Base-by-base conservation (phyloP, 1,140 invertebrate genomes). In the Akabosia matsudoensis region DNA sequence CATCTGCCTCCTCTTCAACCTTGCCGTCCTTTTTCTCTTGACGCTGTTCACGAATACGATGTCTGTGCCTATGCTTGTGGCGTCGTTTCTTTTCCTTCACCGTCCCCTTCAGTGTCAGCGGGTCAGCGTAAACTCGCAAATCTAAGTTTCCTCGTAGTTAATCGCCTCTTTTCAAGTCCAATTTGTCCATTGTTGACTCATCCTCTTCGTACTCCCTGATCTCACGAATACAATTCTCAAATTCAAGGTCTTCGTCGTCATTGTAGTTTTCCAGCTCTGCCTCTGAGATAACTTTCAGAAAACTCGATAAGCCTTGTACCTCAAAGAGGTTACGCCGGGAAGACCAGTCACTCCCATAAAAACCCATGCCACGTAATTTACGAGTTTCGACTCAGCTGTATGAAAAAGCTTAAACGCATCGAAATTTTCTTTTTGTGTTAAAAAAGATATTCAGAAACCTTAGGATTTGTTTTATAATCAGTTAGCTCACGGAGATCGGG, bases 351-450 rank as follows among this genome's bases (percentile, higher is more conserved):
- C 37, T 34, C 73, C 79, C 0, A 70, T 24, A 61, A 75, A 79
- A 37, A 79, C 61, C 79, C 79, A 79, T 0, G 71, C 30, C 1
- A 79, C 0, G 22, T 70, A 70, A 61, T 28, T 14, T 1, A 33
- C 73, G 0, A 79, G 3, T 33, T 77, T 77, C 16, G 75, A 73
- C 2, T 77, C 76, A 7, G 70, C 79, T 79, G 30, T 24, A 70
- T 30, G 1, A 34, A 24, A 28, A 75, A 31, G 37, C 18, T 45
- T 45, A 33, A 26, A 26, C 33, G 1, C 30, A 61, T 33, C n/a
- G n/a, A n/a, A n/a, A n/a, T n/a, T n/a, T n/a, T n/a, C n/a, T n/a
- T n/a, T n/a, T n/a, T n/a, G n/a, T n/a, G n/a, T n/a, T n/a, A n/a
- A n/a, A n/a, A n/a, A n/a, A n/a, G n/a, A n/a, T n/a, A n/a, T n/a